A percentile compares a stretch with the other conserved stretches of the same genome.
phyloP scores from a whole-genome alignment of 2,797 vertebrate genomes.

The Enteromius mattozi region DNA sequence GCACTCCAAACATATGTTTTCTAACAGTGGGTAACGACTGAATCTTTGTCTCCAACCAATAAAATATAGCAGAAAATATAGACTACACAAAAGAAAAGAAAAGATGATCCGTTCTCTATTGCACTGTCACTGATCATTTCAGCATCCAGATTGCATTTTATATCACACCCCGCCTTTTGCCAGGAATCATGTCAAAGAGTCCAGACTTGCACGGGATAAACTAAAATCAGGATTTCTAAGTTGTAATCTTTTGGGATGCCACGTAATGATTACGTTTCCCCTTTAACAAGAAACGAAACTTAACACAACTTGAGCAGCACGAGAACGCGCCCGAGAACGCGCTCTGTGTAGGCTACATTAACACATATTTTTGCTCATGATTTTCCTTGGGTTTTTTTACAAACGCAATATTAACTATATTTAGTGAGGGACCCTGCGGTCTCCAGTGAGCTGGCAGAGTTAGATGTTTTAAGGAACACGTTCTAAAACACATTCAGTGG shows the following conservation, averaged over 20 bases:
- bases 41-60: neutral
- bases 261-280: neutral
- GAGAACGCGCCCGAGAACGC: no score
- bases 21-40: neutral
- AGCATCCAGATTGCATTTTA: neutral
- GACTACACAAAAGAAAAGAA: neutral
- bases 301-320: neutral
- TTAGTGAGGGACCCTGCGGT: no score
- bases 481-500: no score
- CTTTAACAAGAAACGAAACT: neutral
- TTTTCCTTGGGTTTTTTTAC: no score
- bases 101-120: no score
- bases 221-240: neutral
- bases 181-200: neutral
- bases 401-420: no score
- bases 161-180: no score
- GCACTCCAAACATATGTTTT: neutral
- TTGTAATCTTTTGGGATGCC: neutral
- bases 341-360: no score
- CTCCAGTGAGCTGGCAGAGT: no score
- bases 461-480: no score
- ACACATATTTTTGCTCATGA: no score
- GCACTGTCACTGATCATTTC: no score
- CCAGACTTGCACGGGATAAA: neutral
- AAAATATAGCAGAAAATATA: neutral